phyloP scores from a whole-genome alignment of 1,140 invertebrate genomes.

The Cataglyphis hispanica region DNA sequence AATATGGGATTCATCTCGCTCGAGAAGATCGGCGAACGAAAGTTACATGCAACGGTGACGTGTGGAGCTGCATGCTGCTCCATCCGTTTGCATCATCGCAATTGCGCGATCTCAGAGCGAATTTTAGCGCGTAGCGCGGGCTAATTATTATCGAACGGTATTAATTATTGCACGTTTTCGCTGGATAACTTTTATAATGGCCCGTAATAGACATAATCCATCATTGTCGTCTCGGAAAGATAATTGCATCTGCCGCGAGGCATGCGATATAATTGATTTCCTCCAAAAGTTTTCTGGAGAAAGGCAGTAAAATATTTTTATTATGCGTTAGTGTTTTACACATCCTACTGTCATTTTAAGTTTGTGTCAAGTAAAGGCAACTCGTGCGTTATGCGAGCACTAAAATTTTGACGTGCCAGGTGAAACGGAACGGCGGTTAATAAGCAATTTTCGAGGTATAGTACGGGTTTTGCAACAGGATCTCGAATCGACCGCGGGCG shows the following conservation, averaged over 20 bases:
- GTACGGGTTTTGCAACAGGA: conserved; percentile 23
- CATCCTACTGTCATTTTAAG: background rate
- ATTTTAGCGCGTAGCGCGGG: conserved; percentile 33
- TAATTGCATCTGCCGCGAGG: conserved; percentile 32
- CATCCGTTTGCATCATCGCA: conserved; percentile 50
- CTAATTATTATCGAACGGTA: conserved; percentile 52
- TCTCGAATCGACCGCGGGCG: conserved; percentile 19
- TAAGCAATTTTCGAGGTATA: background rate
- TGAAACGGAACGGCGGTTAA: background rate
- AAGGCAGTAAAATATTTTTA: background rate
- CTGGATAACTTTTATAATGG: conserved; percentile 47
- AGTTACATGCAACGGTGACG: background rate
- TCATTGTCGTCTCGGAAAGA: conserved; percentile 38
- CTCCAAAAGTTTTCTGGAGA: background rate
- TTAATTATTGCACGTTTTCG: conserved; percentile 54
- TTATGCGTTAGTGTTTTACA: background rate
- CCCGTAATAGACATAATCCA: conserved; percentile 42
- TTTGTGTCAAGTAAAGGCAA: background rate
- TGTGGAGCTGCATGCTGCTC: background rate
- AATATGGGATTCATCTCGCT: background rate
- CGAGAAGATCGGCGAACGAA: conserved; percentile 37
- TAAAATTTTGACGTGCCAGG: background rate
- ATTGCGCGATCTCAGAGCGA: conserved; percentile 28
- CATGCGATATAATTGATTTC: conserved; percentile 11
- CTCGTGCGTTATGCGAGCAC: background rate